Percentiles rank a stretch among this genome's conserved stretches.
Evolutionary conservation across 1,140 invertebrate genomes (phyloP).

Genomic region (Latrodectus geometricus): DNA sequence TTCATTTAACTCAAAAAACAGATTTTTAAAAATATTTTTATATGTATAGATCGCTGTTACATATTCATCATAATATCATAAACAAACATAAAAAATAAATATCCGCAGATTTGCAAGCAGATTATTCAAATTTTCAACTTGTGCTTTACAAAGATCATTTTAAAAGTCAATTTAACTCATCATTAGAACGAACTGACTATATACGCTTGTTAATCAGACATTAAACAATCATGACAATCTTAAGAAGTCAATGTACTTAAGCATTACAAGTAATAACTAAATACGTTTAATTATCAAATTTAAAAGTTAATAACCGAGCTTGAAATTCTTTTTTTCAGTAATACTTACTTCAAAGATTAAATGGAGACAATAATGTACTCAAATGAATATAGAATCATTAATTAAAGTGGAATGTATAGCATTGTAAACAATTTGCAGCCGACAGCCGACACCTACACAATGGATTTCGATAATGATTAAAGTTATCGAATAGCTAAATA

Average conservation of each 20-base stretch:
- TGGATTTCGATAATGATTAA: conserved; percentile 27
- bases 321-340: neutral
- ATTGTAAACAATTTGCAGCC: conserved; percentile 52
- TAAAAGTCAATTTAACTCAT: no score
- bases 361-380: neutral
- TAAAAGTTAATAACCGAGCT: neutral
- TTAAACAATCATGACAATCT: neutral
- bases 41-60: no score
- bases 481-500: no score
- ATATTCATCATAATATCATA: no score
- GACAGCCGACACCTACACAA: conserved; percentile 59
- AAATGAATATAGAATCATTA: conserved; percentile 1
- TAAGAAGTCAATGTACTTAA: neutral
- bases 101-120: no score
- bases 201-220: no score
- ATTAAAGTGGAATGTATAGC: conserved; percentile 50
- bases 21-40: no score
- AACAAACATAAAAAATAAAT: no score
- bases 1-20: no score
- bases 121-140: no score
- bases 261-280: neutral
- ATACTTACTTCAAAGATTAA: neutral
- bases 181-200: no score
- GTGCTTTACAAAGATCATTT: no score
- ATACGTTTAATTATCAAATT: neutral